Conservation (phyloP, 1,140 invertebrate species). For the Panagrolaimus sp. region DNA sequence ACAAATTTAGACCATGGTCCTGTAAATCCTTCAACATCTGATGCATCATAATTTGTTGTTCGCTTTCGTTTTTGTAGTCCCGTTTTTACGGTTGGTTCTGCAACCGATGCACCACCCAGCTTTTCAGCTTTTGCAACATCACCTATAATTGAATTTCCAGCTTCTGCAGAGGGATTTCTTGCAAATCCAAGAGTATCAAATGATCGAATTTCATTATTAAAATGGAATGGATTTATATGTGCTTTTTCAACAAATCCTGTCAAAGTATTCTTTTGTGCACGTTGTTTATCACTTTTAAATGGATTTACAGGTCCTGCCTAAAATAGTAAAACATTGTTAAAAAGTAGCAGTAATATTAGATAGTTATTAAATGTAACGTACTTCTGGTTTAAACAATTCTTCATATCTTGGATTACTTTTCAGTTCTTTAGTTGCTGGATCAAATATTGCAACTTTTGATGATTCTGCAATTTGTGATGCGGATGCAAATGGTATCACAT, state of each 20-base stretch:
- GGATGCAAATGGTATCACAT: constrained; percentile 1
- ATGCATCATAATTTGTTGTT: constrained; percentile 78
- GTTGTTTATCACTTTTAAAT: constrained; percentile 51
- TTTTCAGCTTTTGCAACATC: constrained; percentile 44
- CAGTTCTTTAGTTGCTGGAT: constrained; percentile 73
- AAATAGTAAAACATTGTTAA: constrained; percentile 20
- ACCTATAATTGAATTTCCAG: constrained; percentile 57
- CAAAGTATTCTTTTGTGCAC: constrained; percentile 73
- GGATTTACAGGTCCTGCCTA: constrained; percentile 54
- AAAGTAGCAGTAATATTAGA: neutral
- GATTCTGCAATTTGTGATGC: neutral
- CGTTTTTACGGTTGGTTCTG: constrained; percentile 51
- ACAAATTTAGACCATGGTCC: constrained; percentile 93
- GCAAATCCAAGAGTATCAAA: constrained; percentile 80
- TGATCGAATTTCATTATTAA: constrained; percentile 92
- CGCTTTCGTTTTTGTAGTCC: constrained; percentile 75
- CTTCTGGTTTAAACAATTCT: constrained; percentile 81
- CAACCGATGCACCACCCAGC: constrained; percentile 41
- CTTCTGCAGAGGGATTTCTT: constrained; percentile 80
- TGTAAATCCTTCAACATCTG: constrained; percentile 75
- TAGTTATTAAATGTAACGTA: constrained; percentile 49
- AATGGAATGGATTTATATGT: constrained; percentile 91
- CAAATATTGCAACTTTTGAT: constrained; percentile 60
- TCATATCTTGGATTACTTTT: constrained; percentile 86
- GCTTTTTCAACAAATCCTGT: constrained; percentile 89